phyloP scores from a whole-genome alignment of 2,113 vertebrate species.

The Tonatia bakeri region DNA sequence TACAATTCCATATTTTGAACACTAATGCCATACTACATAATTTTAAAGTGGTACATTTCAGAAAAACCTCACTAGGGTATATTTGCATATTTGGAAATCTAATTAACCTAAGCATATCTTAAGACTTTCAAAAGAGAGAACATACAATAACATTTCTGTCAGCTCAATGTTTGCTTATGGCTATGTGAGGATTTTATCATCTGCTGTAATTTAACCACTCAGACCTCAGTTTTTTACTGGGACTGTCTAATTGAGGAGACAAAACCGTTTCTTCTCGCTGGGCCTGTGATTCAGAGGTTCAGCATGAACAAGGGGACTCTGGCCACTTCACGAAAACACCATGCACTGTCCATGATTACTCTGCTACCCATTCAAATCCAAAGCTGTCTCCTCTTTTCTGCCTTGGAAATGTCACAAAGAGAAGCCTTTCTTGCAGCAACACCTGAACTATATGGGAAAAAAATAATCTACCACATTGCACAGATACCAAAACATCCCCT shows the following conservation, averaged over 20 bases:
- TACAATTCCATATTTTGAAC: conserved; percentile 67
- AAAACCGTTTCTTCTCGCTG: neutral
- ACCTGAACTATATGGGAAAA: neutral
- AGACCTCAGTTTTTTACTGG: neutral
- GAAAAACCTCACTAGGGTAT: conserved; percentile 63
- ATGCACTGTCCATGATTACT: neutral
- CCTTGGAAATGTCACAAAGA: neutral
- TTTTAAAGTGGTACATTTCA: conserved; percentile 69
- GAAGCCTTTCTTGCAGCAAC: neutral
- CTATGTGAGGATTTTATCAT: conserved; percentile 55
- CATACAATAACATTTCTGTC: conserved; percentile 72
- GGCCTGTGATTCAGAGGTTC: neutral
- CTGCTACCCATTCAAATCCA: neutral
- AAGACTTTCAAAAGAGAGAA: conserved; percentile 64
- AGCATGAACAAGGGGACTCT: neutral
- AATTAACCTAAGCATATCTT: conserved; percentile 72
- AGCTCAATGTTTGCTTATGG: conserved; percentile 63
- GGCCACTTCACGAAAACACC: neutral
- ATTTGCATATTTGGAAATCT: conserved; percentile 76
- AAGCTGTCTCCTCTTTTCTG: neutral
- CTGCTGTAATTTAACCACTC: conserved; percentile 46
- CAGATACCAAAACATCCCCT: neutral
- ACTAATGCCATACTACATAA: conserved; percentile 56
- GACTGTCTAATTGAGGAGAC: neutral
- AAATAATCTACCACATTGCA: neutral